A percentile compares a stretch with the other conserved stretches of the same genome.
Conservation (phyloP, 1,140 invertebrate species). For the Drosophila mayri region DNA sequence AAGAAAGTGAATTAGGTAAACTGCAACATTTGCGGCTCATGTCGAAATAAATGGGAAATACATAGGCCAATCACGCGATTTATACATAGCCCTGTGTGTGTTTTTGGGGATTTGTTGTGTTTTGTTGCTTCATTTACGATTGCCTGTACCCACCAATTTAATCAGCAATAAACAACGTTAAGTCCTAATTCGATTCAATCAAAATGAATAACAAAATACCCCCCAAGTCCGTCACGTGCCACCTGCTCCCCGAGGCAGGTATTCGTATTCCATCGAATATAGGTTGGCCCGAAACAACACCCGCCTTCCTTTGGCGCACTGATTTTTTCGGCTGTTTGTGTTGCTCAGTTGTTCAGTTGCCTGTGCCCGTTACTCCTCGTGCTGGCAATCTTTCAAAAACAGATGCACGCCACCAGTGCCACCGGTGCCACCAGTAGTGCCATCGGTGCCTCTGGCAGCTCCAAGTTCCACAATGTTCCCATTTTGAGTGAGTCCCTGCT, state of each 20-base stretch:
- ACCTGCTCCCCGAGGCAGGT: constrained; percentile 22
- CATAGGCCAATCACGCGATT: constrained; percentile 45
- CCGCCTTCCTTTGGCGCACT: constrained; percentile 62
- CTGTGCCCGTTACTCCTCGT: constrained; percentile 38
- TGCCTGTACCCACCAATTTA: constrained; percentile 76
- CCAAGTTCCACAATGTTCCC: constrained; percentile 32
- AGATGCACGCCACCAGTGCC: constrained; percentile 49
- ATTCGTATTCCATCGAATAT: constrained; percentile 64
- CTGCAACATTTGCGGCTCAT: constrained; percentile 40
- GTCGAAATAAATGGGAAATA: constrained; percentile 48
- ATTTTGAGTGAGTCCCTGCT: constrained; percentile 48
- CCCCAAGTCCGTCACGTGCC: constrained; percentile 30
- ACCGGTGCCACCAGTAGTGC: background rate
- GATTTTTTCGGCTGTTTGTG: constrained; percentile 40
- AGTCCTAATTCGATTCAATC: constrained; percentile 83
- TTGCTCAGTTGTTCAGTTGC: constrained; percentile 10
- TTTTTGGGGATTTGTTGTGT: constrained; percentile 30
- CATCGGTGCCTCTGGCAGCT: constrained; percentile 9
- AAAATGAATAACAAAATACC: constrained; percentile 78
- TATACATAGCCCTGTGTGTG: constrained; percentile 37
- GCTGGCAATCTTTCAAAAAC: constrained; percentile 60
- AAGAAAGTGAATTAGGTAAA: constrained; percentile 52
- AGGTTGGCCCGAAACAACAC: constrained; percentile 76
- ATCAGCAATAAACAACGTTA: constrained; percentile 83
- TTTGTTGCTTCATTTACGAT: constrained; percentile 59